These are phyloP conservation scores for Meriones psammophilus DNA, from an alignment of 2,797 vertebrate species.

Conservation along the genomic window DNA sequence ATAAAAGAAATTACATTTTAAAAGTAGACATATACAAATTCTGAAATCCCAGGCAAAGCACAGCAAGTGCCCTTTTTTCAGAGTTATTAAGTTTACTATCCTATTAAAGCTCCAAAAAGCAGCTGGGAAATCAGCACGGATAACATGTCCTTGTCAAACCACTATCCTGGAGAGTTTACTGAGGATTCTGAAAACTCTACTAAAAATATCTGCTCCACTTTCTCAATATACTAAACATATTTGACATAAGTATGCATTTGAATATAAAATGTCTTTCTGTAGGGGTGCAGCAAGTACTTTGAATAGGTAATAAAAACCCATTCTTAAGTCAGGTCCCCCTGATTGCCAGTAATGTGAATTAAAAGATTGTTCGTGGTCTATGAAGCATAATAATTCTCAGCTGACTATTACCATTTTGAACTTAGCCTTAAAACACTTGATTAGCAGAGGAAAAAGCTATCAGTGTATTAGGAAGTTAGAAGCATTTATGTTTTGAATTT, in stretches of 20 bases:
- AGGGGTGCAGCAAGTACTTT: not conserved
- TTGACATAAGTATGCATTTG: not conserved
- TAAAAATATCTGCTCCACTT: conserved; percentile 71
- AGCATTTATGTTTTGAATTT: not conserved
- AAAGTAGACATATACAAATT: conserved; percentile 10
- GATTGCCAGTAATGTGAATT: not conserved
- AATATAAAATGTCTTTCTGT: not conserved
- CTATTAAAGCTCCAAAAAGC: conserved; percentile 1
- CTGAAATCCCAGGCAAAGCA: not conserved
- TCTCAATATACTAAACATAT: conserved; percentile 30
- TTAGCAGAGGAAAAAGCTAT: not conserved
- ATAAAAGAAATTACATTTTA: not conserved
- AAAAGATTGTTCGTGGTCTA: not conserved
- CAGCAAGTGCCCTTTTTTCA: not conserved
- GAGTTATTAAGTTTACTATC: not conserved
- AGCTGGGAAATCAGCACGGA: not conserved
- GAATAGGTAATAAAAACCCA: not conserved
- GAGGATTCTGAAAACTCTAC: conserved; percentile 37
- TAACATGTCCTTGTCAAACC: conserved; percentile 21
- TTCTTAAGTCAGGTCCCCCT: not conserved
- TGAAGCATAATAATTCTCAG: not conserved
- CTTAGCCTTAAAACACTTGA: conserved; percentile 12
- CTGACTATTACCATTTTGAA: not conserved
- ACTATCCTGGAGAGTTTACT: conserved; percentile 35
- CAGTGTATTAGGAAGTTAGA: not conserved